phyloP scores from a whole-genome alignment of 2,888 invertebrate genomes.

The Beris chalybata region DNA sequence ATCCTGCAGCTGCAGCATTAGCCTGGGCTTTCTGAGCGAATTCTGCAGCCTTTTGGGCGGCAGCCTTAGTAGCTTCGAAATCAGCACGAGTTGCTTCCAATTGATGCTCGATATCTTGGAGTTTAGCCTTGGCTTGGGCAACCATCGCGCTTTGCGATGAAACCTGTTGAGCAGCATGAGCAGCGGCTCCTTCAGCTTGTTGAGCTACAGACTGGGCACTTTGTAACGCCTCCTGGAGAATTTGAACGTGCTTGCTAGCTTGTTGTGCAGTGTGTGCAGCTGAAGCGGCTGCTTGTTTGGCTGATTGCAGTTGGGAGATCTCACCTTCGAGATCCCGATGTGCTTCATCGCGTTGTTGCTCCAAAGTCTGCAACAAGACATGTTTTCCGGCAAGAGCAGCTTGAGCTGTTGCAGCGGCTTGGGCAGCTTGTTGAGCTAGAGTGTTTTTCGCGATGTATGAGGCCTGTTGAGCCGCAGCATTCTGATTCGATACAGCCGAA shows the following conservation, averaged over 20 bases:
- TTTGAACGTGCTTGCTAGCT: slow-evolving; percentile 66
- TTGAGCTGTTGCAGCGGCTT: slow-evolving; percentile 70
- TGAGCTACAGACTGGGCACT: slow-evolving; percentile 65
- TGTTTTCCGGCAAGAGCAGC: slow-evolving; percentile 69
- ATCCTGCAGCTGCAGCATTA: slow-evolving; percentile 71
- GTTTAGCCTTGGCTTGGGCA: slow-evolving; percentile 68
- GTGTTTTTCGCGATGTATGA: slow-evolving; percentile 79
- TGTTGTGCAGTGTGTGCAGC: slow-evolving; percentile 69
- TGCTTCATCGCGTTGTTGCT: slow-evolving; percentile 75
- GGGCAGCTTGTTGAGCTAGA: slow-evolving; percentile 74
- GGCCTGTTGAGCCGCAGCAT: slow-evolving; percentile 76
- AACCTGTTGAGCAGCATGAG: slow-evolving; percentile 70
- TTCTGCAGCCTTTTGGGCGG: slow-evolving; percentile 67
- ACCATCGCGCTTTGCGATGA: slow-evolving; percentile 76
- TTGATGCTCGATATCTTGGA: slow-evolving; percentile 66
- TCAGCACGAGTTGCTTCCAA: slow-evolving; percentile 67
- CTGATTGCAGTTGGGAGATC: slow-evolving; percentile 70
- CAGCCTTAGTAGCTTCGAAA: slow-evolving; percentile 69
- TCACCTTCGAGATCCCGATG: slow-evolving; percentile 69
- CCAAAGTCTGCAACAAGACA: slow-evolving; percentile 68
- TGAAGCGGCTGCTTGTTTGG: slow-evolving; percentile 67
- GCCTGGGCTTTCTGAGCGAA: slow-evolving; percentile 69
- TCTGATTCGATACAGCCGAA: slow-evolving; percentile 71
- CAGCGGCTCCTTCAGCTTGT: slow-evolving; percentile 69
- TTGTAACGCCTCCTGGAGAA: slow-evolving; percentile 70